Base-by-base conservation (phyloP, 2,113 vertebrate species). In the Clarias magur region DNA sequence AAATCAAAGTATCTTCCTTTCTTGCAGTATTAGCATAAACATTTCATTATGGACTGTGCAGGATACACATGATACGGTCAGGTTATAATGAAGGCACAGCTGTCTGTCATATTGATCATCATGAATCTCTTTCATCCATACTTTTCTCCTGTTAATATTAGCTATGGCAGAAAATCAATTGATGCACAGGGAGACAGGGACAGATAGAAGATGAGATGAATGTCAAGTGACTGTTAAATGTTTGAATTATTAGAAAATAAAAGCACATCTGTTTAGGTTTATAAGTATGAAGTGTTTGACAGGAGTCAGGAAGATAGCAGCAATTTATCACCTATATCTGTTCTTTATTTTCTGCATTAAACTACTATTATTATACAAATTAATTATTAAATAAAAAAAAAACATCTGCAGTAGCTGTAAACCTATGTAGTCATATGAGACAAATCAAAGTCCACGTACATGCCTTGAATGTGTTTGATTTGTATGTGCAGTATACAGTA, bases 131-230 rank as follows among this genome's bases (percentile, higher is more conserved):
- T 30, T 68, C 48, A 86, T 78, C 34, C 85, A 65, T 70, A 70
- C 56, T 34, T 34, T 54, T 38, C 84, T 53, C 38, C 59, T 62
- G 34, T 76, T 85, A 75, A 73, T 72, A 87, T 63, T 13, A 42
- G 80, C 56, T 53, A 38, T 12, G 48, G 53, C 70, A 80, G 73
- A 83, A 88, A 86, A 89, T 89, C 89, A 62, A 89, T 88, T 60
- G n/a, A 23, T 42, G 87, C 25, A n/a, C 56, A 57, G 60, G 72
- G 59, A 82, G 83, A 67, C 57, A 63, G 86, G 83, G 82, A 80
- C 79, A 57, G 73, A 73, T 56, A n/a, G 48, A 19, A 82, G 70
- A 68, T n/a, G 53, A 60, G 59, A 82, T 23, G 79, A 88, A 88
- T 85, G 70, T 57, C 56, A 88, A 88, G 48, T 38, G 27, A 67